Evolutionary conservation across 1,140 invertebrate genomes (phyloP).

Genomic region (Amyelois transitella): DNA sequence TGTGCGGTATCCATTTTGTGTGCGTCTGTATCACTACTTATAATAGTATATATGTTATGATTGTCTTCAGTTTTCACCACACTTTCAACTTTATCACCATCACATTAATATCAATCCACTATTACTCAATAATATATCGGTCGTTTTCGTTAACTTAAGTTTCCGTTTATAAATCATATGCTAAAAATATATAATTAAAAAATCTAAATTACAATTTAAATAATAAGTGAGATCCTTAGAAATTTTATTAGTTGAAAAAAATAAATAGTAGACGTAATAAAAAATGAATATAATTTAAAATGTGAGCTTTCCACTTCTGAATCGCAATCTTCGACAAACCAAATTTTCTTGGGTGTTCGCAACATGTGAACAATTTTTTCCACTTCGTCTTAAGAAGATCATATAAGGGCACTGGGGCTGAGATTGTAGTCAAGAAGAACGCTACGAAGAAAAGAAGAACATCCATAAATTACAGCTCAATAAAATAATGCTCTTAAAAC

Average conservation of each 20-base stretch:
- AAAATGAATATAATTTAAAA: too few species aligned
- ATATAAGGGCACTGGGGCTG: too few species aligned
- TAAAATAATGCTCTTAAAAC: too few species aligned
- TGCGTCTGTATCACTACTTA: constrained; percentile 25
- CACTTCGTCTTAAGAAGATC: too few species aligned
- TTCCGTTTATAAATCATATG: neutral
- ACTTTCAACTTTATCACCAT: neutral
- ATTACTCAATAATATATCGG: neutral
- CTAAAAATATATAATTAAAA: neutral
- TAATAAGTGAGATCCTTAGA: neutral
- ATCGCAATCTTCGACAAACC: too few species aligned
- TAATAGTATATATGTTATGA: constrained; percentile 2
- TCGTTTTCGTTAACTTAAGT: neutral
- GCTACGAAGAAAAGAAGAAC: too few species aligned
- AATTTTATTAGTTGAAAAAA: neutral
- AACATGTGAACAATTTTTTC: too few species aligned
- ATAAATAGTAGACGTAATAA: neutral
- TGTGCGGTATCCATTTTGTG: constrained; percentile 51
- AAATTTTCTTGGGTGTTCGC: too few species aligned
- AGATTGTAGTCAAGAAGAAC: too few species aligned
- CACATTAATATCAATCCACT: neutral
- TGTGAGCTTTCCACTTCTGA: too few species aligned
- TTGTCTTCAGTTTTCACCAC: neutral
- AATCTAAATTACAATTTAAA: too few species aligned
- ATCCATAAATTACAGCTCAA: too few species aligned